Conservation (phyloP, 1,140 invertebrate genomes). For the Asbolus verrucosus region DNA sequence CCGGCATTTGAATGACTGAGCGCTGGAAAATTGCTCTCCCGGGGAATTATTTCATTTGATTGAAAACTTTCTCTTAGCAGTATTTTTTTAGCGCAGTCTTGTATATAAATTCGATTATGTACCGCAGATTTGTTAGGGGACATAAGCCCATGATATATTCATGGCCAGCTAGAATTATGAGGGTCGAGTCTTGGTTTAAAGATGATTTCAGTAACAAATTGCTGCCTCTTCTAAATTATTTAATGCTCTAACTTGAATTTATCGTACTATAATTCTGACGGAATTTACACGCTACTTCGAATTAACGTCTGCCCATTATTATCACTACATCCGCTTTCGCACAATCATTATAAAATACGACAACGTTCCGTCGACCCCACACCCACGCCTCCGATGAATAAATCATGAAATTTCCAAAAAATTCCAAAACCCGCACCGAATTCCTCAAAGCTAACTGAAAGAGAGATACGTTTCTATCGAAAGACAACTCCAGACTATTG, state of each 20-base stretch:
- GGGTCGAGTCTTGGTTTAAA: slow-evolving; percentile 57
- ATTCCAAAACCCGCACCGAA: too few species aligned
- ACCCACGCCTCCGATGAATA: neutral
- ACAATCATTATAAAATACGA: slow-evolving; percentile 6
- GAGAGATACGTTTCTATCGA: too few species aligned
- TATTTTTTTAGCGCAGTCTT: slow-evolving; percentile 61
- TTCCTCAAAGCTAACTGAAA: too few species aligned
- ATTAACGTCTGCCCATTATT: slow-evolving; percentile 40
- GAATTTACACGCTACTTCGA: slow-evolving; percentile 38
- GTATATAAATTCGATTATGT: slow-evolving; percentile 71
- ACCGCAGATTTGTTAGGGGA: slow-evolving; percentile 60
- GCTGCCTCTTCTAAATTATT: slow-evolving; percentile 57
- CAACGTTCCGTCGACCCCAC: neutral
- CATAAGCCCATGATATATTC: slow-evolving; percentile 57
- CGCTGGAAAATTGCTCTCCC: slow-evolving; percentile 62
- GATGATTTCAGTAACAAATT: slow-evolving; percentile 60
- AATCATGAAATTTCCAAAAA: neutral
- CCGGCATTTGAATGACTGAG: slow-evolving; percentile 62
- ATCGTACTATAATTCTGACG: slow-evolving; percentile 44
- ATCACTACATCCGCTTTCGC: slow-evolving; percentile 4
- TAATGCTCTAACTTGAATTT: slow-evolving; percentile 58
- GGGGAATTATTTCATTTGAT: slow-evolving; percentile 65
- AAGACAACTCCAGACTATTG: too few species aligned
- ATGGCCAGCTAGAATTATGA: slow-evolving; percentile 57
- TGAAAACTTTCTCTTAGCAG: slow-evolving; percentile 64